Conservation (phyloP, 1,140 invertebrate species). For the Listronotus bonariensis region DNA sequence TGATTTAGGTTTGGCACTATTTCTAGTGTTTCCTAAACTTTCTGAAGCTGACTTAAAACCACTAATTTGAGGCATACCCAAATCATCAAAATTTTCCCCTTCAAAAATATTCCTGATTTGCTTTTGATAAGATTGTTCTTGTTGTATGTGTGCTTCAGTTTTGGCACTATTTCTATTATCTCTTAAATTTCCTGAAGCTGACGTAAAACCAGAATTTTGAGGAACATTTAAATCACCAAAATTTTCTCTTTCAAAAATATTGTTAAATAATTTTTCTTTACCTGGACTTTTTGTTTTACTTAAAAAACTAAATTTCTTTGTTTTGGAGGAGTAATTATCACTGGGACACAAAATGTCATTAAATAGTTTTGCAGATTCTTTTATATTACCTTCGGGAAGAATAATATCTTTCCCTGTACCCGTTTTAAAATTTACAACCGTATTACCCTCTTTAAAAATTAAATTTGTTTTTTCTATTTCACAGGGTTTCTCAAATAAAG, state of each 20-base stretch:
- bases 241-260: background rate
- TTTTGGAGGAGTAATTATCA: background rate
- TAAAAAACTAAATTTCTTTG: conserved; percentile 35
- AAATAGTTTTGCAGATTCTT: conserved; percentile 47
- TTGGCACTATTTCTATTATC: background rate
- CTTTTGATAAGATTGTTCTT: conserved; percentile 3
- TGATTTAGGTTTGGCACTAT: background rate
- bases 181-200: conserved; percentile 5
- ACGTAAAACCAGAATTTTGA: background rate
- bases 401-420: conserved; percentile 51
- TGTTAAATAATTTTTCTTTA: too few species aligned
- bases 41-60: conserved; percentile 13
- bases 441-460: background rate
- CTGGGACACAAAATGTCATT: conserved; percentile 29
- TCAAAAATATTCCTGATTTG: conserved; percentile 12
- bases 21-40: background rate
- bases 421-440: conserved; percentile 34
- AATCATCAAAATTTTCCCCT: conserved; percentile 27
- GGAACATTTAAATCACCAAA: conserved; percentile 5
- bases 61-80: background rate
- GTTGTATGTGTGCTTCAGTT: background rate
- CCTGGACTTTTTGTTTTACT: conserved; percentile 3
- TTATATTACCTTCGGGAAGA: conserved; percentile 51
- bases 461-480: background rate
- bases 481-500: background rate